Base-by-base conservation (phyloP, 2,888 invertebrate species). In the Dynastes grantii region DNA sequence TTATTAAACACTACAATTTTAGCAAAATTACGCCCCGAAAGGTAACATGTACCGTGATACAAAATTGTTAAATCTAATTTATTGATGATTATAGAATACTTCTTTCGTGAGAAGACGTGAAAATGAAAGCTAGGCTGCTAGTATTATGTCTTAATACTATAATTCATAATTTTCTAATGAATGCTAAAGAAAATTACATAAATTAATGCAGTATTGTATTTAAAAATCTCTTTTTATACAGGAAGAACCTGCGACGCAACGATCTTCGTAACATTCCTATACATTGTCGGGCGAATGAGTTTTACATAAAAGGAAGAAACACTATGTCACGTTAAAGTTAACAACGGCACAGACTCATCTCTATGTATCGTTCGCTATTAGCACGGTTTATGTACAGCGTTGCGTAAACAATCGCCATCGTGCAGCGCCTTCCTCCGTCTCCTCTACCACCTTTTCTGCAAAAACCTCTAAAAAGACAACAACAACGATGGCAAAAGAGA, bases 381-480 rank as follows among this genome's bases (percentile, higher is more conserved):
- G n/a, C 53, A 53, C 53, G 53, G 53, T 53, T 53, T 53, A 53
- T 53, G 53, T n/a, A 53, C n/a, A 3, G n/a, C 53, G 53, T 53
- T 53, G 53, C 53, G 53, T 53, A 53, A 53, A 53, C 53, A 53
- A 53, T 53, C 53, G 53, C 53, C n/a, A 53, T 53, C 53, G 53
- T 53, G 53, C 53, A 53, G 16, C 16, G n/a, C 16, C 2, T 16
- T 53, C 53, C 53, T 53, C 53, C 13, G n/a, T n/a, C 53, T 53
- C 16, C 53, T 53, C 53, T 13, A 53, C 53, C n/a, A 53, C 16
- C 53, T 4, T 16, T 53, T 16, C n/a, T n/a, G 53, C 53, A 53
- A 53, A 53, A 53, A 53, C 53, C 53, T 37, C 32, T 37, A 53
- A 53, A n/a, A 53, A 16, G 16, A n/a, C 53, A n/a, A 53, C 53